A percentile compares a stretch with the other conserved stretches of the same genome.
Conservation (phyloP, 2,888 invertebrate species). For the Diplolepis rosae region DNA sequence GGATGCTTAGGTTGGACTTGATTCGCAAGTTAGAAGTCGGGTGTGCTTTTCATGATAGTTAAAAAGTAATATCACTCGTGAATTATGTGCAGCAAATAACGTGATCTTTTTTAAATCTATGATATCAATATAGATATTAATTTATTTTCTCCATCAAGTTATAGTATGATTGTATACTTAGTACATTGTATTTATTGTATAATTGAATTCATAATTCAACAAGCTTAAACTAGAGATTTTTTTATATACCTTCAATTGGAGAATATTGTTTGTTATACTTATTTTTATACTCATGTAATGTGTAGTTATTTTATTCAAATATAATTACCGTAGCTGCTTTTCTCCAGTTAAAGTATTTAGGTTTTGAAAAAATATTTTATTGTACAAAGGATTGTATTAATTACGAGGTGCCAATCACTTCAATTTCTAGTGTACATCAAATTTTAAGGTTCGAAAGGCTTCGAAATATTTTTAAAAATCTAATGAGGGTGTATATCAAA, state of each 20-base stretch:
- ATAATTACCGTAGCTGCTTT: background rate
- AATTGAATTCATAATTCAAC: too few species aligned
- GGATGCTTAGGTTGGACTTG: background rate
- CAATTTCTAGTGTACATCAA: too few species aligned
- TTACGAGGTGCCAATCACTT: too few species aligned
- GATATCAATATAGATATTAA: background rate
- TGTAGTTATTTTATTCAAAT: background rate
- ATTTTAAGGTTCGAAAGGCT: too few species aligned
- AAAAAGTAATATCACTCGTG: background rate
- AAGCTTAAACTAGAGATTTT: too few species aligned
- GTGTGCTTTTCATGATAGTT: background rate
- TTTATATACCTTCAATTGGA: too few species aligned
- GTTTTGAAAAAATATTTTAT: background rate
- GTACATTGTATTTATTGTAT: background rate
- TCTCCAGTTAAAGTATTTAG: background rate
- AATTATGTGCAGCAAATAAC: background rate
- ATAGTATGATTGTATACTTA: too few species aligned
- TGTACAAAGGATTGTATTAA: background rate
- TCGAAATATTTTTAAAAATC: too few species aligned
- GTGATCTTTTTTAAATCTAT: background rate
- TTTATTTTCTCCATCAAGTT: too few species aligned
- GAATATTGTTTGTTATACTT: background rate
- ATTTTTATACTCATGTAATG: too few species aligned
- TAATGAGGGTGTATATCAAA: too few species aligned
- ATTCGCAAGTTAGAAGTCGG: background rate